A percentile compares a stretch with the other conserved stretches of the same genome.
Conservation (phyloP, 2,113 vertebrate species). For the Uropsilus gracilis region DNA sequence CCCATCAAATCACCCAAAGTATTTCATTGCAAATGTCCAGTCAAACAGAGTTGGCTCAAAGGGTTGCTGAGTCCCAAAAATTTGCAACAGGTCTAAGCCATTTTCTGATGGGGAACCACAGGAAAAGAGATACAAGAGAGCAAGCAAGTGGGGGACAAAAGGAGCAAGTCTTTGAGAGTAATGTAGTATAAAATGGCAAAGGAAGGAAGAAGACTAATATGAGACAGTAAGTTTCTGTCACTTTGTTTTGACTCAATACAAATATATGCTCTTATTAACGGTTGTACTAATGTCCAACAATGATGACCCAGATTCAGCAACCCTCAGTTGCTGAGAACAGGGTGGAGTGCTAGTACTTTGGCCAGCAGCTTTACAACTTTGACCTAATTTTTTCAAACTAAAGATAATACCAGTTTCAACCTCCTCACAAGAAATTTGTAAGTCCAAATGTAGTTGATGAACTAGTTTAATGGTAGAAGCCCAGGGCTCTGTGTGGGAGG, state of each 20-base stretch:
- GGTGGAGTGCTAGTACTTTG: neutral
- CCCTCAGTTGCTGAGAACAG: neutral
- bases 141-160: too few species aligned
- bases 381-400: slow-evolving; percentile 53
- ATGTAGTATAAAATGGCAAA: neutral
- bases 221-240: neutral
- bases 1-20: too few species aligned
- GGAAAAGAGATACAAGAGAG: too few species aligned
- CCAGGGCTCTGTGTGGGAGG: neutral
- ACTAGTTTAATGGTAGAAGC: slow-evolving; percentile 33
- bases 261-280: neutral
- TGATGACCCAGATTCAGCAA: neutral
- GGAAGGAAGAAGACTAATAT: neutral
- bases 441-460: slow-evolving; percentile 10
- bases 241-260: slow-evolving; percentile 36
- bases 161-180: neutral
- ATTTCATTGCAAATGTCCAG: too few species aligned
- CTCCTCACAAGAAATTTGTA: neutral
- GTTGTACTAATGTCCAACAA: neutral
- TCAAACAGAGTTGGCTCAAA: too few species aligned
- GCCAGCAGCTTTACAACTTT: neutral
- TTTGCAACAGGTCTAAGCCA: too few species aligned
- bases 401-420: slow-evolving; percentile 44
- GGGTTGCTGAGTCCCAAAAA: too few species aligned
- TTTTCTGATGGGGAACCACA: too few species aligned